Conservation (phyloP, 2,113 vertebrate genomes). For the Seriola quinqueradiata region DNA sequence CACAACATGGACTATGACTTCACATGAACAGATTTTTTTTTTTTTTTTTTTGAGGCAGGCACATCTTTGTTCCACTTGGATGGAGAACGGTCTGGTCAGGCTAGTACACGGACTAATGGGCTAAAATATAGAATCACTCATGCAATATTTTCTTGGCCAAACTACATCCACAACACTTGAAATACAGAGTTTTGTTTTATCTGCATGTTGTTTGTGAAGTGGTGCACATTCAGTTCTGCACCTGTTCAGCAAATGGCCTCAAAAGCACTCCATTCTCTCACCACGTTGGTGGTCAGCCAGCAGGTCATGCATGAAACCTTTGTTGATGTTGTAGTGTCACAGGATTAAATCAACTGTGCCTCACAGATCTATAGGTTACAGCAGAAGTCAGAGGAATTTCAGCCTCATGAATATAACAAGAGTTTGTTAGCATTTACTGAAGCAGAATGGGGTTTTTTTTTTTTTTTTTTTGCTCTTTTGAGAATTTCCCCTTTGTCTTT, state of each 20-base stretch:
- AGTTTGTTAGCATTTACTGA: slow-evolving; percentile 2
- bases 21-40: background rate
- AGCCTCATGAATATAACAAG: background rate
- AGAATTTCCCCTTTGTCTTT: background rate
- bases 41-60: background rate
- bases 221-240: slow-evolving; percentile 39
- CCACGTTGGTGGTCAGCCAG: slow-evolving; percentile 14
- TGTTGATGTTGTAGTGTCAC: slow-evolving; percentile 5
- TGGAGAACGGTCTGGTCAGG: background rate
- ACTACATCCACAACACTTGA: slow-evolving; percentile 3
- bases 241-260: slow-evolving; percentile 27
- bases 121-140: slow-evolving; percentile 31
- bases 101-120: background rate
- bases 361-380: slow-evolving; percentile 10
- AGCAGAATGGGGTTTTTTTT: background rate
- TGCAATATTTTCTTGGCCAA: slow-evolving; percentile 21
- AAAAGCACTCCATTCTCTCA: slow-evolving; percentile 28
- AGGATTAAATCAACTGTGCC: slow-evolving; percentile 10
- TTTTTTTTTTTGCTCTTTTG: background rate
- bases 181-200: slow-evolving; percentile 36
- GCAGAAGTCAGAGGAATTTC: background rate
- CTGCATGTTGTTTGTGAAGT: slow-evolving; percentile 33
- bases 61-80: slow-evolving; percentile 17
- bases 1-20: slow-evolving; percentile 1
- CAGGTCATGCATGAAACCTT: slow-evolving; percentile 21